Percentiles rank a stretch among this genome's conserved stretches.
phyloP scores from a whole-genome alignment of 1,140 invertebrate genomes.

The Bombus huntii region DNA sequence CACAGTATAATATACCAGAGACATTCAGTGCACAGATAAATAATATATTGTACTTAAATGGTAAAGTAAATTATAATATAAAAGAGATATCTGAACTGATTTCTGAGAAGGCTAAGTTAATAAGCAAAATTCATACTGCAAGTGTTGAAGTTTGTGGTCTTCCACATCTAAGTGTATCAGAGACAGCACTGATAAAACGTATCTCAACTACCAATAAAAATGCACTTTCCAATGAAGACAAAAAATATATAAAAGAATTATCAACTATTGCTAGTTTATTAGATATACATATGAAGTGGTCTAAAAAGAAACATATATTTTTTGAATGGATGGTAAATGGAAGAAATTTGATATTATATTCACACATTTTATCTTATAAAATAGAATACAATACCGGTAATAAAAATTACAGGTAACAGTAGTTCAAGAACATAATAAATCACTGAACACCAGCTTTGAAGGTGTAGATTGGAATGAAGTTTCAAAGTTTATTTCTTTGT shows the following conservation, averaged over 20 bases:
- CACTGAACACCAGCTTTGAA: not conserved
- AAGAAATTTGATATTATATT: not conserved
- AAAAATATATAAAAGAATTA: slow-evolving; percentile 63
- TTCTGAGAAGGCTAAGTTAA: slow-evolving; percentile 69
- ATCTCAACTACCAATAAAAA: slow-evolving; percentile 7
- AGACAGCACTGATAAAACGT: slow-evolving; percentile 73
- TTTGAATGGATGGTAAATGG: slow-evolving; percentile 76
- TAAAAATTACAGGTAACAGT: slow-evolving; percentile 71
- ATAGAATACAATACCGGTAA: not conserved
- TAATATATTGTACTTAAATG: slow-evolving; percentile 66
- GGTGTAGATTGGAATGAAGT: slow-evolving; percentile 63
- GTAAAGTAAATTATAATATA: slow-evolving; percentile 74
- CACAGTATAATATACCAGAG: slow-evolving; percentile 9
- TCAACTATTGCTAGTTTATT: slow-evolving; percentile 56
- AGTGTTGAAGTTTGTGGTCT: slow-evolving; percentile 67
- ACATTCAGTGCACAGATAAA: slow-evolving; percentile 56
- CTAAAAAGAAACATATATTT: slow-evolving; percentile 70
- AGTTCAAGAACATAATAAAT: slow-evolving; percentile 65
- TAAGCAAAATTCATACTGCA: slow-evolving; percentile 68
- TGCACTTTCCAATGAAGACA: slow-evolving; percentile 17
- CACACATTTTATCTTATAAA: not conserved
- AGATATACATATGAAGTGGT: slow-evolving; percentile 69
- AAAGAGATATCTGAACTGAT: slow-evolving; percentile 74
- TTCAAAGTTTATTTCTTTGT: slow-evolving; percentile 66
- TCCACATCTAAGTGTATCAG: slow-evolving; percentile 72